phyloP scores from a whole-genome alignment of 2,888 invertebrate genomes.

The Xestia ashworthii region DNA sequence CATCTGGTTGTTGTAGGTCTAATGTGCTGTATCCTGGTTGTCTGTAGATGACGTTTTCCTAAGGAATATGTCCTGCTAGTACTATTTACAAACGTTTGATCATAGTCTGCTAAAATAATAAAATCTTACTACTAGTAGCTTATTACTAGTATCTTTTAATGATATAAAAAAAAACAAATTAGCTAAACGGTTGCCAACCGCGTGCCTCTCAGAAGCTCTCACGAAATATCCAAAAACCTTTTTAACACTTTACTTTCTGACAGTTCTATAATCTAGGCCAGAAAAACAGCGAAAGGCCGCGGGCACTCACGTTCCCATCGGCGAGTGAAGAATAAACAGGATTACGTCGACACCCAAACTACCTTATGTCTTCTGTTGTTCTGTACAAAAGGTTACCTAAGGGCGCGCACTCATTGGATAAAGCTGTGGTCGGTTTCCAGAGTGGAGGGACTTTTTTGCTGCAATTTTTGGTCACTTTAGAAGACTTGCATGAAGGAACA shows the following conservation, averaged over 20 bases:
- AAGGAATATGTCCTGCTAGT: not conserved
- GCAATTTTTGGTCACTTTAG: not conserved
- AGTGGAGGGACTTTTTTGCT: not conserved
- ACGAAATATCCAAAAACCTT: conserved; percentile 1
- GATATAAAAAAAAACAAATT: not conserved
- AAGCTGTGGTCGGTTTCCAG: not conserved
- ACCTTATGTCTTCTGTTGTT: conserved; percentile 66
- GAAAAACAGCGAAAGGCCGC: conserved; percentile 66
- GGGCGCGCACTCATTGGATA: conserved; percentile 11
- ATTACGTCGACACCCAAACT: conserved; percentile 71
- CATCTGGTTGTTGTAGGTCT: no score
- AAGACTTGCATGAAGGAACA: not conserved
- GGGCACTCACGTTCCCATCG: conserved; percentile 72
- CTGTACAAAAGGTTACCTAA: conserved; percentile 40
- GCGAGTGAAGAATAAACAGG: conserved; percentile 77
- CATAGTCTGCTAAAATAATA: not conserved
- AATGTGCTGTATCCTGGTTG: not conserved
- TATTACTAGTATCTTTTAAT: not conserved
- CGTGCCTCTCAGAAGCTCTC: conserved; percentile 14
- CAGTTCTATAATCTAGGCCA: conserved; percentile 16
- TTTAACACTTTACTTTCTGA: not conserved
- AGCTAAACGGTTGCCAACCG: not conserved
- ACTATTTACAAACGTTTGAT: not conserved
- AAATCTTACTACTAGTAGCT: not conserved
- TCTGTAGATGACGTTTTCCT: not conserved